phyloP scores from a whole-genome alignment of 2,113 vertebrate species.

The Aldabrachelys gigantea region DNA sequence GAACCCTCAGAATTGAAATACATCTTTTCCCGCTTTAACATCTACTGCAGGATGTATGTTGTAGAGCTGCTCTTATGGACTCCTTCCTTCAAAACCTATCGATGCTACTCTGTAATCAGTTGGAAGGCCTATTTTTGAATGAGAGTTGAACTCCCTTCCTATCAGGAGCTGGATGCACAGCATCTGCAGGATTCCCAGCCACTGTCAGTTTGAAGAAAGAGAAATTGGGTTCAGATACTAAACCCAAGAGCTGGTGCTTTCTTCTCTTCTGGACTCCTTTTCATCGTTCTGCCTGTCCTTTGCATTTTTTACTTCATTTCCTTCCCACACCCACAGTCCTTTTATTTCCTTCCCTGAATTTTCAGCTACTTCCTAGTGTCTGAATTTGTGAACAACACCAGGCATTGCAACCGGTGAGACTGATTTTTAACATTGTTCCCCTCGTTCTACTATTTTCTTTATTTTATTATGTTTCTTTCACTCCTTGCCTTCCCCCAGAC shows the following conservation, averaged over 20 bases:
- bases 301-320: slow-evolving; percentile 20
- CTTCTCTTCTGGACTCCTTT: slow-evolving; percentile 13
- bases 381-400: background rate
- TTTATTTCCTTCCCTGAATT: background rate
- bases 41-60: background rate
- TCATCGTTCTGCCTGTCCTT: background rate
- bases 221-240: background rate
- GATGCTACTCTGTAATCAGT: slow-evolving; percentile 27
- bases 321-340: background rate
- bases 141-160: background rate
- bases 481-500: background rate
- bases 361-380: background rate
- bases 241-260: background rate
- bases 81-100: background rate
- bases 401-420: accelerated
- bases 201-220: background rate
- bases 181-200: background rate
- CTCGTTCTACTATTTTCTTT: background rate
- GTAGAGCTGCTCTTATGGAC: background rate
- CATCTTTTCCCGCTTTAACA: background rate
- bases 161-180: background rate
- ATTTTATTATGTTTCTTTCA: background rate
- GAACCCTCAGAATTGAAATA: background rate
- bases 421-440: background rate
- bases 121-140: background rate